Conservation (phyloP, 2,888 invertebrate species). For the Aspidapion aeneum region DNA sequence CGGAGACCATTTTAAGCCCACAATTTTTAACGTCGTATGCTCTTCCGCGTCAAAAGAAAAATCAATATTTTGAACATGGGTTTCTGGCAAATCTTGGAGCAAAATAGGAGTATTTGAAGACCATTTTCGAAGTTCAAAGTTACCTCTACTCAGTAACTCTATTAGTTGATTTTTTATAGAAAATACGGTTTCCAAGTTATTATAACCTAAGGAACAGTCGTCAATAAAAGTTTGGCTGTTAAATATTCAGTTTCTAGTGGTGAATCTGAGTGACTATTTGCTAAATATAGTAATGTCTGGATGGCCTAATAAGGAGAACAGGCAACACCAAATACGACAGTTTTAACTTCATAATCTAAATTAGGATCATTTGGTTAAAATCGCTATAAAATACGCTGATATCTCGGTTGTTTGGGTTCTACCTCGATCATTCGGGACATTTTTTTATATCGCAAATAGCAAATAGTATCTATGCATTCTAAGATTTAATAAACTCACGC, state of each 20-base stretch:
- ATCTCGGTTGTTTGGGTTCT: not conserved
- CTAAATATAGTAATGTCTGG: constrained; percentile 1
- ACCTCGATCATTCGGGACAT: not conserved
- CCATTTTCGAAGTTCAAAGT: not conserved
- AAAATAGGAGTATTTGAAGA: not conserved
- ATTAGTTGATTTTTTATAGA: not conserved
- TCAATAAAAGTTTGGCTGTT: constrained; percentile 1
- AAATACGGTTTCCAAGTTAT: not conserved
- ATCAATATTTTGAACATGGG: not conserved
- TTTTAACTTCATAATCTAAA: not conserved
- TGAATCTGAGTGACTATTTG: constrained; percentile 1
- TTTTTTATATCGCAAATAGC: not conserved
- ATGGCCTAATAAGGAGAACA: not conserved
- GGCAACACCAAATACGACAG: not conserved
- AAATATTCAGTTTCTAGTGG: not conserved
- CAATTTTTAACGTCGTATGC: not conserved
- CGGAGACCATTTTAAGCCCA: not conserved
- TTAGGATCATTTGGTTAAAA: not conserved
- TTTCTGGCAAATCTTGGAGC: not conserved
- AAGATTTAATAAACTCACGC: not conserved
- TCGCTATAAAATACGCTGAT: not conserved
- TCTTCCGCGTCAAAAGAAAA: not conserved
- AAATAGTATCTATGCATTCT: not conserved
- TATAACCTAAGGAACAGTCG: constrained; percentile 2
- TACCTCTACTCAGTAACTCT: not conserved